Evolutionary conservation across 2,888 invertebrate species (phyloP).

Genomic region (Trachelus tabidus): DNA sequence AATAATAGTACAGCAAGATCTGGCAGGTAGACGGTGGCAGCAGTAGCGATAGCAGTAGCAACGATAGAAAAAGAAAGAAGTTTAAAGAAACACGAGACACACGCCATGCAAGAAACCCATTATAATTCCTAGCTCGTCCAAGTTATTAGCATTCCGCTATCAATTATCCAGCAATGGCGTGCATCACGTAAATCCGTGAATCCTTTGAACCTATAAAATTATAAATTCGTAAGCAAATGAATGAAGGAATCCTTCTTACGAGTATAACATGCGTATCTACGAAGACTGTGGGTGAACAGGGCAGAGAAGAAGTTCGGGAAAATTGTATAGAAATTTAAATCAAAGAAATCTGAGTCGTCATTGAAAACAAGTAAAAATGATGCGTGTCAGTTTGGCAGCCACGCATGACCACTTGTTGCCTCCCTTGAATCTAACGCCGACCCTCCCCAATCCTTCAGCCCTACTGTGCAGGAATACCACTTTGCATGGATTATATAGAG

Average conservation of each 20-base stretch:
- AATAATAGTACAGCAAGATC: too few species aligned
- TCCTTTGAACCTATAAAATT: too few species aligned
- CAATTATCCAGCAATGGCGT: conserved; percentile 56
- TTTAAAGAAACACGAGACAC: conserved; percentile 22
- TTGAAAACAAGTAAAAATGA: too few species aligned
- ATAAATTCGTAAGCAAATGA: too few species aligned
- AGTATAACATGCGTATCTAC: too few species aligned
- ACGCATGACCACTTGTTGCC: conserved; percentile 59
- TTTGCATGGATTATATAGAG: too few species aligned
- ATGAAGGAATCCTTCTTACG: too few species aligned
- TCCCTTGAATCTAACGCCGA: conserved; percentile 36
- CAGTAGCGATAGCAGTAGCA: conserved; percentile 7
- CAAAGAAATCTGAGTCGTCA: too few species aligned
- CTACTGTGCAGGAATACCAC: background rate
- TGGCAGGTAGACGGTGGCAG: too few species aligned
- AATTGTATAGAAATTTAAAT: too few species aligned
- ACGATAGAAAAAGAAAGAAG: conserved; percentile 21
- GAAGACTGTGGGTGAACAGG: too few species aligned
- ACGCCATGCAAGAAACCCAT: conserved; percentile 50
- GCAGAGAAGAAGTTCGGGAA: too few species aligned
- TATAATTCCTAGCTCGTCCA: conserved; percentile 60
- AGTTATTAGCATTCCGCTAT: conserved; percentile 64
- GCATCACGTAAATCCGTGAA: conserved; percentile 26
- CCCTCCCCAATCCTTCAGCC: background rate
- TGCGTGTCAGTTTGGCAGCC: conserved; percentile 6